These are phyloP conservation scores for Pterois miles DNA, from an alignment of 2,797 vertebrate species.

Conservation along the genomic window DNA sequence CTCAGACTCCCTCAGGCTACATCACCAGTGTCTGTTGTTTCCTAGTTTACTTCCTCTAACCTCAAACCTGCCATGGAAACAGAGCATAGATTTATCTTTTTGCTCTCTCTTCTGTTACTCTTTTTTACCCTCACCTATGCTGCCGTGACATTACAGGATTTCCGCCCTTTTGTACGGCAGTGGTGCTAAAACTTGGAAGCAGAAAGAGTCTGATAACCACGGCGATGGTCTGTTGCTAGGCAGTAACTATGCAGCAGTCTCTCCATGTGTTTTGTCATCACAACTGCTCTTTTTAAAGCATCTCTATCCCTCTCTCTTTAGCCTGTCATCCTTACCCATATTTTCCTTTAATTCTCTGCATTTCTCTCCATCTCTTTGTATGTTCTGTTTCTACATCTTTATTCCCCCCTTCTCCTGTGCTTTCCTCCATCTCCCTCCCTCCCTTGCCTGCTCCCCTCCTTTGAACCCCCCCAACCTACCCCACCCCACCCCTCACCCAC, in stretches of 20 bases:
- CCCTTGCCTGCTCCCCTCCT: background rate
- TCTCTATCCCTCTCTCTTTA: background rate
- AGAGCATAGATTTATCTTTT: background rate
- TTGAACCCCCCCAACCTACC: background rate
- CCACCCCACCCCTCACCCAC: too few relatives aligned
- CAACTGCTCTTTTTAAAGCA: constrained; percentile 42
- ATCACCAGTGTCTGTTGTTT: background rate
- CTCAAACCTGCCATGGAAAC: background rate
- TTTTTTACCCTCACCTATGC: constrained; percentile 4
- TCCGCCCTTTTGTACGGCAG: constrained; percentile 23
- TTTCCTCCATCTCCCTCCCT: background rate
- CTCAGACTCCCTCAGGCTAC: background rate
- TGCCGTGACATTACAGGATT: constrained; percentile 29
- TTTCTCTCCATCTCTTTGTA: background rate
- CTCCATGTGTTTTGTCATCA: constrained; percentile 42
- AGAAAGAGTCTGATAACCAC: constrained; percentile 60
- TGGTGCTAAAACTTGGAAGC: constrained; percentile 59
- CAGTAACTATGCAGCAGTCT: constrained; percentile 82
- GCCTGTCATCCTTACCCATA: background rate
- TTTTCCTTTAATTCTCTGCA: background rate
- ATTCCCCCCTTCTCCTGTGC: constrained; percentile 7
- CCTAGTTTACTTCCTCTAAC: background rate
- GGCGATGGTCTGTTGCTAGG: constrained; percentile 80
- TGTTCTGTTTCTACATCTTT: background rate
- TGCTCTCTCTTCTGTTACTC: background rate